These are phyloP conservation scores for Conger conger DNA, from an alignment of 2,113 vertebrate species.

Conservation along the genomic window DNA sequence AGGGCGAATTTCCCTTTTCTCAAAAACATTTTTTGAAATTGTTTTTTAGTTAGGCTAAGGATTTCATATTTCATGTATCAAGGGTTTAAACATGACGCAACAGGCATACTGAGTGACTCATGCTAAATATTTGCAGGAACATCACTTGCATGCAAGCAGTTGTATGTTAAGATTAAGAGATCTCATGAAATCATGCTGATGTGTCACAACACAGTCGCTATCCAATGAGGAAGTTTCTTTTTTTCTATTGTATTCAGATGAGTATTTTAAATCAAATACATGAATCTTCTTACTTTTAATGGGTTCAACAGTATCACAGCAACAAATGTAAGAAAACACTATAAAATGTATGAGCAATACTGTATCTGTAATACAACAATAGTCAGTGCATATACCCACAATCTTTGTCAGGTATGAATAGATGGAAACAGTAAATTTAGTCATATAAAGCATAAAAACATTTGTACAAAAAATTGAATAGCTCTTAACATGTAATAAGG, in stretches of 20 bases:
- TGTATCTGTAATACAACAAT: constrained; percentile 85
- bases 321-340: constrained; percentile 80
- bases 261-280: constrained; percentile 33
- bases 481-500: constrained; percentile 82
- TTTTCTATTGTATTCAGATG: neutral
- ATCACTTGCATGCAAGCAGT: no score
- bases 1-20: no score
- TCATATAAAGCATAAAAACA: constrained; percentile 80
- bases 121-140: no score
- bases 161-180: no score
- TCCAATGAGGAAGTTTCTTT: neutral
- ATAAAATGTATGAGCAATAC: constrained; percentile 78
- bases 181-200: no score
- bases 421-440: constrained; percentile 61
- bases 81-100: no score
- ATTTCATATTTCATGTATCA: no score
- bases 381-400: constrained; percentile 88
- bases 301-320: constrained; percentile 88
- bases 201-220: no score
- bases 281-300: constrained; percentile 63
- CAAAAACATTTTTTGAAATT: no score
- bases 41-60: no score
- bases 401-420: constrained; percentile 77
- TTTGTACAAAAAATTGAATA: constrained; percentile 67
- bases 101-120: no score